phyloP scores from a whole-genome alignment of 2,888 invertebrate genomes.

The Yponomeuta malinellus region DNA sequence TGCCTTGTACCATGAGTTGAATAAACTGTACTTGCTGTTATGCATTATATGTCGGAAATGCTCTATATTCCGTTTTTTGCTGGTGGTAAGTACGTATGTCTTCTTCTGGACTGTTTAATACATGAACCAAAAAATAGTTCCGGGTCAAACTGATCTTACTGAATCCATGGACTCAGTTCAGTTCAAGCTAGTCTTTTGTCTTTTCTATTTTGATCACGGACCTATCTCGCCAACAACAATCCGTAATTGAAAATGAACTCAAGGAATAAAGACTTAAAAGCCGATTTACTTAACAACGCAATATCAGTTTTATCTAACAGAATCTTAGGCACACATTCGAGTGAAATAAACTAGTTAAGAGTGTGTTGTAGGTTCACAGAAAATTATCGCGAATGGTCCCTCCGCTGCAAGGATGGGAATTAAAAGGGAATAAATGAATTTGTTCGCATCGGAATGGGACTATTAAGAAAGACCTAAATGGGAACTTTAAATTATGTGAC shows the following conservation, averaged over 20 bases:
- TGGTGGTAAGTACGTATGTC: no score
- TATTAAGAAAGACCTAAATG: neutral
- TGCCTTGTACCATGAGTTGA: no score
- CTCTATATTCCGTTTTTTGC: no score
- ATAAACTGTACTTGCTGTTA: no score
- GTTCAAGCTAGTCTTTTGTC: neutral
- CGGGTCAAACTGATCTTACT: no score
- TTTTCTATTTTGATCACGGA: neutral
- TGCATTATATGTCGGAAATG: no score
- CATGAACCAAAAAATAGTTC: no score
- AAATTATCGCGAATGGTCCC: neutral
- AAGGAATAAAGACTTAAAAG: neutral
- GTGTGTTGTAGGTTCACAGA: neutral
- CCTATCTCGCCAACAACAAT: neutral
- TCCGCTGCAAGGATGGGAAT: neutral
- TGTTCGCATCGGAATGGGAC: neutral
- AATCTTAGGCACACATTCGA: neutral
- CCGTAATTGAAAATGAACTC: neutral
- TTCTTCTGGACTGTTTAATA: no score
- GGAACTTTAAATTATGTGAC: neutral
- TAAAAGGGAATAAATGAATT: conserved; percentile 2
- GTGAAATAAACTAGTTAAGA: neutral
- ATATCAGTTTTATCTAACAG: neutral
- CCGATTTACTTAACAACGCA: neutral
- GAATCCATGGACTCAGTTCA: neutral